Conservation (phyloP, 2,113 vertebrate species). For the Amphiprion percula region DNA sequence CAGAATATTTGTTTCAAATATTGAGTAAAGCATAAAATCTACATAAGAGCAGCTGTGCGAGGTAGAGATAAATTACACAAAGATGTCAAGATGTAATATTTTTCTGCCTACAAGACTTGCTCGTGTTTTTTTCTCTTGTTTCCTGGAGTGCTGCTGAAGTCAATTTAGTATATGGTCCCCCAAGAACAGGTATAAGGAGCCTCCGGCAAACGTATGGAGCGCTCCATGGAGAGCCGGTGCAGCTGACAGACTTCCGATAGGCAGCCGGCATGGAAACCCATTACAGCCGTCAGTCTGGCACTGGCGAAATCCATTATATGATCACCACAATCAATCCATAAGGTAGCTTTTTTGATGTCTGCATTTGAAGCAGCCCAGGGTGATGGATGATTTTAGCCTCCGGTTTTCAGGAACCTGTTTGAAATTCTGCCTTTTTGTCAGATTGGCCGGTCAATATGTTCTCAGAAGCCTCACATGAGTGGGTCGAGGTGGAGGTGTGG, state of each 20-base stretch:
- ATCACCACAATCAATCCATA: slow-evolving; percentile 80
- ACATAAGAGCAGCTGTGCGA: neutral
- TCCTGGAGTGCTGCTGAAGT: slow-evolving; percentile 65
- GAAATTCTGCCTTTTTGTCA: slow-evolving; percentile 70
- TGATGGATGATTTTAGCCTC: slow-evolving; percentile 79
- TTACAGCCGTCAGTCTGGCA: slow-evolving; percentile 70
- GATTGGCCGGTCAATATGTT: slow-evolving; percentile 65
- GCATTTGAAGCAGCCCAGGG: slow-evolving; percentile 75
- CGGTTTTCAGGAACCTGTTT: slow-evolving; percentile 74
- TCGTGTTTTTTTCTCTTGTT: slow-evolving; percentile 59
- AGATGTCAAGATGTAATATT: slow-evolving; percentile 27
- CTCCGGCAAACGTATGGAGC: slow-evolving; percentile 65
- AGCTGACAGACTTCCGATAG: slow-evolving; percentile 67
- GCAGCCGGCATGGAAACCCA: slow-evolving; percentile 65
- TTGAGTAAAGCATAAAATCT: slow-evolving; percentile 22
- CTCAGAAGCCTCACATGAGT: slow-evolving; percentile 54
- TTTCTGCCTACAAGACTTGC: slow-evolving; percentile 39
- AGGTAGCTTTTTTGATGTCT: slow-evolving; percentile 79
- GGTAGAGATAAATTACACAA: slow-evolving; percentile 37
- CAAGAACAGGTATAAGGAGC: slow-evolving; percentile 55
- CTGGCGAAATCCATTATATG: slow-evolving; percentile 75
- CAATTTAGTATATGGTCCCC: slow-evolving; percentile 61
- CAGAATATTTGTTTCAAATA: slow-evolving; percentile 5
- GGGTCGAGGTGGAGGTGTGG: slow-evolving; percentile 8
- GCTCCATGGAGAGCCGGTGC: slow-evolving; percentile 53